These are phyloP conservation scores for Gobio occitaniae DNA, from an alignment of 2,797 vertebrate genomes.

Conservation along the genomic window DNA sequence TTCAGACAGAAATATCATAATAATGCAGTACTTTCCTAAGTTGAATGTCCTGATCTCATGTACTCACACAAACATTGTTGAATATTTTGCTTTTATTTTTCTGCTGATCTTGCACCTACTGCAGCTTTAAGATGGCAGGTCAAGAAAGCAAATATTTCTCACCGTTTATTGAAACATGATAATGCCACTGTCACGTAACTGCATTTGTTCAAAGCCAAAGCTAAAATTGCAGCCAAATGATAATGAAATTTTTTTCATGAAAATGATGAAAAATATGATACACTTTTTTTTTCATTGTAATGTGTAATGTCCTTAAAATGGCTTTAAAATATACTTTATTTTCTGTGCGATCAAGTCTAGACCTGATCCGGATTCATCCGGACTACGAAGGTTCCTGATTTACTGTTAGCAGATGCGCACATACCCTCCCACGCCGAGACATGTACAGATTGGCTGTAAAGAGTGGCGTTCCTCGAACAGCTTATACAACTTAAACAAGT, in stretches of 20 bases:
- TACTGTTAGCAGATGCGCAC: conserved; percentile 67
- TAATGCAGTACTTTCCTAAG: background rate
- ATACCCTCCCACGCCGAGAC: conserved; percentile 61
- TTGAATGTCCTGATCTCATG: background rate
- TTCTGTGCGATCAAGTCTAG: background rate
- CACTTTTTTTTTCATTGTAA: too few relatives aligned
- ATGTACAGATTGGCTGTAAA: conserved; percentile 68
- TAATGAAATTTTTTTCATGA: too few relatives aligned
- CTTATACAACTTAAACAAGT: conserved; percentile 52
- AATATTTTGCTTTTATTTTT: background rate
- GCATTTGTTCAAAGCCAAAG: conserved; percentile 41
- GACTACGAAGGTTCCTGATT: conserved; percentile 45
- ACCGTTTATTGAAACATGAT: conserved; percentile 21
- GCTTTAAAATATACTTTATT: background rate
- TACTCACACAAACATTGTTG: background rate
- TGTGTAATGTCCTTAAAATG: background rate
- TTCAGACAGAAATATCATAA: background rate
- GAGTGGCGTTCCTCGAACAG: conserved; percentile 40
- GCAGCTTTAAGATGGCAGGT: background rate
- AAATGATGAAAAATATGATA: too few relatives aligned
- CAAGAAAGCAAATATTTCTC: background rate
- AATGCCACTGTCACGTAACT: conserved; percentile 34
- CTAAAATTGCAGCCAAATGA: conserved; percentile 10
- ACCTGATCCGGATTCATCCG: conserved; percentile 10
- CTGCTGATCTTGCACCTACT: background rate